A percentile compares a stretch with the other conserved stretches of the same genome.
Evolutionary conservation across 2,797 vertebrate species (phyloP).

Genomic region (Selene dorsalis): DNA sequence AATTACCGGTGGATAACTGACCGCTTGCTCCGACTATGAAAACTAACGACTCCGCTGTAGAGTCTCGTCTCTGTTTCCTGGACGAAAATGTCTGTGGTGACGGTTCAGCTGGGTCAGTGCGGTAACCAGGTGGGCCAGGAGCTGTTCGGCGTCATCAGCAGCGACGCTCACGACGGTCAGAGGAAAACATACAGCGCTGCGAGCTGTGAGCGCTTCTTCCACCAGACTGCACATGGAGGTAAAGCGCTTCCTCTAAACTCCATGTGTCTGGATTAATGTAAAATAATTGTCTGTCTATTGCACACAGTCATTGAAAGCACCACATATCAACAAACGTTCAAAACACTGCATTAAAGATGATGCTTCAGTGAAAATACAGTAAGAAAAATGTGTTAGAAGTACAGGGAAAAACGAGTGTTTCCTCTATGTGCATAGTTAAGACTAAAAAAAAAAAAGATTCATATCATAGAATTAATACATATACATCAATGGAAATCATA

Average conservation of each 20-base stretch:
- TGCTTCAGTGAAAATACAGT: too few relatives aligned
- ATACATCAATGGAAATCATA: too few relatives aligned
- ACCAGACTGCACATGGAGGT: conserved; percentile 84
- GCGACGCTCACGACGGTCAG: conserved; percentile 79
- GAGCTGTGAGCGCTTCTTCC: conserved; percentile 91
- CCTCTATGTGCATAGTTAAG: too few relatives aligned
- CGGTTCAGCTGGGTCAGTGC: conserved; percentile 96
- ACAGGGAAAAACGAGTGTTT: too few relatives aligned
- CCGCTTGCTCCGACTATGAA: background rate
- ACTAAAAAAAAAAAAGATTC: background rate
- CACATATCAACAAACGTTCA: too few relatives aligned
- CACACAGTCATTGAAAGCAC: too few relatives aligned
- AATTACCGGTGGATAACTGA: too few relatives aligned
- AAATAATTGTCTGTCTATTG: background rate
- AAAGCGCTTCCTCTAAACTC: background rate
- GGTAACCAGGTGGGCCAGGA: conserved; percentile 95
- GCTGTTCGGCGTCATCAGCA: conserved; percentile 86
- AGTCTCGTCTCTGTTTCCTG: background rate
- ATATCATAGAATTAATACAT: too few relatives aligned
- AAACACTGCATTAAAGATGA: too few relatives aligned
- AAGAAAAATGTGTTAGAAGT: too few relatives aligned
- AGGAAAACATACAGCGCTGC: conserved; percentile 80
- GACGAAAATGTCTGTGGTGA: conserved; percentile 89
- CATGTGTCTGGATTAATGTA: too few relatives aligned
- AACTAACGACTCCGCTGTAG: too few relatives aligned